Evolutionary conservation across 92 coral and sea anemone genomes (phyloP), one percentile per base, ranked within the genome.

Genomic region (Palythoa heliodiscus): DNA sequence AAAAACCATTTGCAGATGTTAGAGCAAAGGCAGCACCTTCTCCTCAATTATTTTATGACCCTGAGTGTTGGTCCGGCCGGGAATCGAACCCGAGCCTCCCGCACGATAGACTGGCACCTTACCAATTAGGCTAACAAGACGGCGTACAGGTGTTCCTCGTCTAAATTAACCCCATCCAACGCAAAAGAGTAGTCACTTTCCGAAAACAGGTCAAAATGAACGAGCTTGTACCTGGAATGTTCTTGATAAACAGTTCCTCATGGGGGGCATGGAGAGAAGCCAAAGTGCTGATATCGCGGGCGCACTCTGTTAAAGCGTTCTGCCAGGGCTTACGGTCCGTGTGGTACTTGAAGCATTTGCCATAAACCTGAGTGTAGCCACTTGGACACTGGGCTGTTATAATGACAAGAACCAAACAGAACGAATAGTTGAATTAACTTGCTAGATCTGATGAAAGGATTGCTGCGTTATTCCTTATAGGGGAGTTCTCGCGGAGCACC

Each of bases 301-400:
- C 94, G 84, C 95, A 89, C 70, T 86, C 87, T 16, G 76, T 85
- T 22, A 92, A 50, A n/a, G 98, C 98, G 11, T 71, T 86, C 10
- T 89, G 92, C 98, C 98, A 94, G 1, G 93, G 91, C 40, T 88
- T 90, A 73, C 91, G 89, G 53, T 92, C 91, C 13, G 78, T 24
- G 83, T 92, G 87, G 83, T 88, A 92, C 77, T 90, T 94, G 91
- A 90, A 94, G 35, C 98, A 94, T 9, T 91, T 84, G 17, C 98
- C 98, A 22, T 73, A 83, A 63, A 84, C 83, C 37, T 88, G 87
- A 48, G 85, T 63, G 76, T 79, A 94, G 11, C 95, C 95, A 5
- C 83, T 86, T 15, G 81, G 89, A 66, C 98, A 94, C 61, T 86
- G 75, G 70, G 91, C 97, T 91, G 50, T 3, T 12, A 16, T 22